Conservation (phyloP, 1,140 invertebrate genomes). For the Caenorhabditis tropicalis region DNA sequence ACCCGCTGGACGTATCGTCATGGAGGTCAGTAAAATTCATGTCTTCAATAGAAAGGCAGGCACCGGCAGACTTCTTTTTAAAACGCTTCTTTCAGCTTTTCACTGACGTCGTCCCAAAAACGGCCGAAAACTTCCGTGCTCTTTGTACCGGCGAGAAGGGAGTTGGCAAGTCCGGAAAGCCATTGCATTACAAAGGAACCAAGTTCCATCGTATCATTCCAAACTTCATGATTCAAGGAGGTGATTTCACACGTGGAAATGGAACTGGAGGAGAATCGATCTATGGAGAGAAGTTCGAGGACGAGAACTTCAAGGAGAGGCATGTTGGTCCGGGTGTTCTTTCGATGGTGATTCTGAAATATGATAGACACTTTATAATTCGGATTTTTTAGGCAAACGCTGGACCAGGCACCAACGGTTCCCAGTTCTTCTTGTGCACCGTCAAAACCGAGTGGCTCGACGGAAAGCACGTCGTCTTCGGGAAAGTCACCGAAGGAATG, state of each 20-base stretch:
- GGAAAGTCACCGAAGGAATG: conserved; percentile 86
- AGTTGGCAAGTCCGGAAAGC: conserved; percentile 73
- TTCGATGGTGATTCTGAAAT: conserved; percentile 78
- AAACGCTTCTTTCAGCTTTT: conserved; percentile 44
- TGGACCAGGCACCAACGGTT: conserved; percentile 92
- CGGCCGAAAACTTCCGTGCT: conserved; percentile 75
- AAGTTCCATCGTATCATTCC: conserved; percentile 86
- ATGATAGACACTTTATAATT: not conserved
- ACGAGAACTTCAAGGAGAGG: conserved; percentile 93
- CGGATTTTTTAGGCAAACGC: conserved; percentile 81
- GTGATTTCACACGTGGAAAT: conserved; percentile 89
- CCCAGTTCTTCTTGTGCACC: conserved; percentile 96
- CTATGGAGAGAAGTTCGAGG: conserved; percentile 86
- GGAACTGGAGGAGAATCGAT: conserved; percentile 96
- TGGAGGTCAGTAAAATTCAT: conserved; percentile 79
- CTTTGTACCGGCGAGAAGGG: conserved; percentile 76
- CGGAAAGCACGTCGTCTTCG: conserved; percentile 77
- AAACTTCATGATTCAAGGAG: conserved; percentile 95
- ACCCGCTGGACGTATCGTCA: conserved; percentile 83
- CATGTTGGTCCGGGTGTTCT: conserved; percentile 87
- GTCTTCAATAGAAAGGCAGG: too few relatives aligned
- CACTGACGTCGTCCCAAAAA: conserved; percentile 73
- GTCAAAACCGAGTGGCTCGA: conserved; percentile 80
- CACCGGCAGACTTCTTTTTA: too few relatives aligned
- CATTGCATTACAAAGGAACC: conserved; percentile 72